These are phyloP conservation scores for Perdita meconis DNA, from an alignment of 2,888 invertebrate species.

Conservation along the genomic window DNA sequence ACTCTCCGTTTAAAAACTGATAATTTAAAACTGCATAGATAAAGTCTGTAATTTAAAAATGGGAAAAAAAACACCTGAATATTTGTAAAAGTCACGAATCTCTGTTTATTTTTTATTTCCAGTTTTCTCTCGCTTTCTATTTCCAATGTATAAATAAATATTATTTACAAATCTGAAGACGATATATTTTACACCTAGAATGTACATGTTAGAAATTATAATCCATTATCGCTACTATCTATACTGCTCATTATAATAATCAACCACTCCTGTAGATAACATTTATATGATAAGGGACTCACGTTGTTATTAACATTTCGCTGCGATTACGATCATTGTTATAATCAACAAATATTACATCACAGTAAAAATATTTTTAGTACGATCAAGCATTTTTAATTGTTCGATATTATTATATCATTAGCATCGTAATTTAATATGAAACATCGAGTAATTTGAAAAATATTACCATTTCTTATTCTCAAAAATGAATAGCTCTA, in stretches of 20 bases:
- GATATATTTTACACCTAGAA: neutral
- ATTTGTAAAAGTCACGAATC: slow-evolving; percentile 18
- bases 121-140: neutral
- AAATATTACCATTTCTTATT: neutral
- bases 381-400: slow-evolving; percentile 1
- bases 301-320: neutral
- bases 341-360: slow-evolving; percentile 1
- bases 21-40: slow-evolving; percentile 11
- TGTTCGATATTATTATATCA: neutral
- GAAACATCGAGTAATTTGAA: neutral
- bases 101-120: slow-evolving; percentile 15
- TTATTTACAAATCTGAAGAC: neutral
- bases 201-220: neutral
- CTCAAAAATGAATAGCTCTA: no score
- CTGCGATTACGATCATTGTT: neutral
- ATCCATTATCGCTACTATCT: neutral
- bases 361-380: neutral
- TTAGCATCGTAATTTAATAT: neutral
- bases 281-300: neutral
- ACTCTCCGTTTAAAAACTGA: slow-evolving; percentile 22
- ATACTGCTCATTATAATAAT: no score
- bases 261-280: neutral
- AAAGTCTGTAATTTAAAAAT: slow-evolving; percentile 14
- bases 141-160: neutral
- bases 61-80: slow-evolving; percentile 21